These are phyloP conservation scores for Gisinianus flammeolus DNA, from an alignment of 2,888 invertebrate genomes.

Conservation along the genomic window DNA sequence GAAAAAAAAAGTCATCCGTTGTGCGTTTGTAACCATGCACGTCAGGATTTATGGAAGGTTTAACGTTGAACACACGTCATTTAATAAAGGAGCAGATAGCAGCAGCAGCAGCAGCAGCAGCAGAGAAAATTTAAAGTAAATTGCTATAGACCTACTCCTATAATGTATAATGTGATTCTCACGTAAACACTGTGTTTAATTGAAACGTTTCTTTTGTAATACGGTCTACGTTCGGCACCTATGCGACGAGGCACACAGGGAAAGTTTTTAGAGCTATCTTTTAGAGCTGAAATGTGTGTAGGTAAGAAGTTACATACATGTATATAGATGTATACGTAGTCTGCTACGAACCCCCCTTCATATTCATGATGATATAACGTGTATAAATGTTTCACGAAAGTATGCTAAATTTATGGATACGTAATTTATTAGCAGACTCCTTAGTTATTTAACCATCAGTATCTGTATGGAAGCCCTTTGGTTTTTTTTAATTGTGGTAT, in stretches of 20 bases:
- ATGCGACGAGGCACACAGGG: too few species aligned
- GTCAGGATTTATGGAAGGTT: constrained; percentile 2
- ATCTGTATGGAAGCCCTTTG: background rate
- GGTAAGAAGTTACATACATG: too few species aligned
- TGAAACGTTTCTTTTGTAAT: constrained; percentile 16
- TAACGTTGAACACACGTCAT: constrained; percentile 15
- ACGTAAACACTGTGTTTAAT: constrained; percentile 1
- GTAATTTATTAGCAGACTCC: constrained; percentile 1
- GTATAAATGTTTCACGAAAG: too few species aligned
- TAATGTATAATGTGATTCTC: background rate
- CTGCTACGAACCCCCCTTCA: too few species aligned
- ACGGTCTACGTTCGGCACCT: background rate
- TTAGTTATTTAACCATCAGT: background rate
- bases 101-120: too few species aligned
- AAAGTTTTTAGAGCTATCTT: too few species aligned
- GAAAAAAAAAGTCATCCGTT: constrained; percentile 7
- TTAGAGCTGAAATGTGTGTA: too few species aligned
- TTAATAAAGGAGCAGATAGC: constrained; percentile 5
- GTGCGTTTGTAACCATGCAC: background rate
- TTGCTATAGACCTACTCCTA: background rate
- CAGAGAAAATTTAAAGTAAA: background rate
- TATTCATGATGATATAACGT: background rate
- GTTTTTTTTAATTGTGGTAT: background rate
- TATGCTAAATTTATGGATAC: background rate
- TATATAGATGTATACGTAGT: too few species aligned